phyloP scores from a whole-genome alignment of 2,888 invertebrate species.

The Pandemis cinnamomeana region DNA sequence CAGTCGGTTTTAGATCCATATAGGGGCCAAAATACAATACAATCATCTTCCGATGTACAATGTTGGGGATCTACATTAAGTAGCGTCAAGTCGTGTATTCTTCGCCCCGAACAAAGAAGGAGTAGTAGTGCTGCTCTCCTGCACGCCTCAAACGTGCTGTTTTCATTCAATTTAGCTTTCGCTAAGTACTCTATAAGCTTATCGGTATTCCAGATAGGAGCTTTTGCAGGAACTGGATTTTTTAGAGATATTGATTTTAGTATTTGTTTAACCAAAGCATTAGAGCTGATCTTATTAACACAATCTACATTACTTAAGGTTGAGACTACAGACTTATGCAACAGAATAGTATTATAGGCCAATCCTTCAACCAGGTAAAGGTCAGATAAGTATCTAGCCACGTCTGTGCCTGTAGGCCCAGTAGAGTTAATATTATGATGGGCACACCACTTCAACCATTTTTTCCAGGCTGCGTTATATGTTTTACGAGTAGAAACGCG shows the following conservation, averaged over 20 bases:
- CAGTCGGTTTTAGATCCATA: too few relatives aligned
- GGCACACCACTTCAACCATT: slow-evolving; percentile 38
- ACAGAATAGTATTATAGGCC: neutral
- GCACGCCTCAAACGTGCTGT: too few relatives aligned
- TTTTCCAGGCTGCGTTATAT: slow-evolving; percentile 37
- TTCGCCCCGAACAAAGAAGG: too few relatives aligned
- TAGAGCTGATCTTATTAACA: neutral
- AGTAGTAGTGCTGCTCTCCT: too few relatives aligned
- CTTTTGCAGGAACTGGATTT: neutral
- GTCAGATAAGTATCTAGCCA: neutral
- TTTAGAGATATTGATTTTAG: neutral
- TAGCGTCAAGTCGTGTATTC: too few relatives aligned
- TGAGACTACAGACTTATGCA: neutral
- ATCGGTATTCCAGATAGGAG: neutral
- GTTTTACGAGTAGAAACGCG: too few relatives aligned
- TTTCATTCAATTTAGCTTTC: too few relatives aligned
- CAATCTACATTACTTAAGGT: neutral
- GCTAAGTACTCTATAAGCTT: neutral
- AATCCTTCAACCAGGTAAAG: neutral
- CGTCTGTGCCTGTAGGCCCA: neutral
- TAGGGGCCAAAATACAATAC: too few relatives aligned
- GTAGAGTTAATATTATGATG: slow-evolving; percentile 2
- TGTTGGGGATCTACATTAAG: too few relatives aligned
- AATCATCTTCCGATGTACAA: too few relatives aligned
- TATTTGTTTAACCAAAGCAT: neutral